A percentile compares a stretch with the other conserved stretches of the same genome.
Evolutionary conservation across 2,797 vertebrate genomes (phyloP).

Genomic region (Triplophysa yarkandensis): DNA sequence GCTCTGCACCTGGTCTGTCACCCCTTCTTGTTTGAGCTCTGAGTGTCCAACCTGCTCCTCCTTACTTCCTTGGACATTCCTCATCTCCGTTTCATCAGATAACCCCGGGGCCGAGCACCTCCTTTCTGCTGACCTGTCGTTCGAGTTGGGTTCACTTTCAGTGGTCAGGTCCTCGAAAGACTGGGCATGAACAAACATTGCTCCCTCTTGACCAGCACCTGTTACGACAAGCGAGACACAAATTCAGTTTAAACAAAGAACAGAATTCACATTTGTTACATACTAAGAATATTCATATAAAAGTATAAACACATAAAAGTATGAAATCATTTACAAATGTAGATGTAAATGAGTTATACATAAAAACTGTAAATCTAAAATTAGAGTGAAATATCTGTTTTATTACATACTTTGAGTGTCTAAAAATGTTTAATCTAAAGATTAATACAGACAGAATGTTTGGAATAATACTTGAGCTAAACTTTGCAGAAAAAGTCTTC

Average conservation of each 20-base stretch:
- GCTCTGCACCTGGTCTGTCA: conserved; percentile 55
- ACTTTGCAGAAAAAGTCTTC: too few species aligned
- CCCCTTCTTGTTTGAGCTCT: conserved; percentile 63
- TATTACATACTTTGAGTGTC: too few species aligned
- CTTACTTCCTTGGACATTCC: conserved; percentile 61
- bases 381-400: too few species aligned
- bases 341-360: too few species aligned
- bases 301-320: too few species aligned
- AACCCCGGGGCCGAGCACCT: conserved; percentile 24
- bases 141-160: conserved; percentile 69
- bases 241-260: too few species aligned
- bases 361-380: neutral
- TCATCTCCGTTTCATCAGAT: conserved; percentile 70
- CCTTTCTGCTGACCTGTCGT: conserved; percentile 44
- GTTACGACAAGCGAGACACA: neutral
- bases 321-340: too few species aligned
- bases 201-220: conserved; percentile 90
- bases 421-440: too few species aligned
- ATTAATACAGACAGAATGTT: too few species aligned
- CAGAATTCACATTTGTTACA: too few species aligned
- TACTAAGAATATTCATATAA: too few species aligned
- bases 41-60: conserved; percentile 48
- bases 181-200: conserved; percentile 90
- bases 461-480: too few species aligned
- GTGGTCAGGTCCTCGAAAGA: conserved; percentile 92